These are phyloP conservation scores for Drosophila sturtevanti DNA, from an alignment of 1,140 invertebrate species.

Conservation along the genomic window DNA sequence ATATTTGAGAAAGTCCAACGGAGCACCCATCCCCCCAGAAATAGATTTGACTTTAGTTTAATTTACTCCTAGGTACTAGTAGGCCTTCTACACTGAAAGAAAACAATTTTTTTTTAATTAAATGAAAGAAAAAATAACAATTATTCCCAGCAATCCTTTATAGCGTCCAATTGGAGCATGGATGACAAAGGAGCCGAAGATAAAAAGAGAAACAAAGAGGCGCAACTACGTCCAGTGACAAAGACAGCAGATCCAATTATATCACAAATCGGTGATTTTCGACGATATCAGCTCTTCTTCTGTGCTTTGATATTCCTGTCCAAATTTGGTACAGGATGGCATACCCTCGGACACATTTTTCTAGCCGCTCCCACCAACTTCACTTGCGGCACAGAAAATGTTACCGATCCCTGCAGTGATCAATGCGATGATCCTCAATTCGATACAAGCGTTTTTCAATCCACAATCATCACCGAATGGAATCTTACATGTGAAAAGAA, in stretches of 20 bases:
- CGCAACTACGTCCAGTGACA: slow-evolving; percentile 19
- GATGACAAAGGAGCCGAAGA: slow-evolving; percentile 2
- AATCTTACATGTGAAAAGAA: slow-evolving; percentile 87
- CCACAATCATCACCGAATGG: slow-evolving; percentile 90
- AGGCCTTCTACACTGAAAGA: slow-evolving; percentile 1
- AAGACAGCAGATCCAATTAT: slow-evolving; percentile 58
- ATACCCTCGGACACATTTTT: slow-evolving; percentile 86
- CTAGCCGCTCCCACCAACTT: slow-evolving; percentile 85
- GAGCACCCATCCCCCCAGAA: not conserved
- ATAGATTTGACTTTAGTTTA: not conserved
- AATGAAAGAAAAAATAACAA: not conserved
- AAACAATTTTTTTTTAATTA: not conserved
- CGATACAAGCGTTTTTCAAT: slow-evolving; percentile 86
- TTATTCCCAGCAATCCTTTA: not conserved
- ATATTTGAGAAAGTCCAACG: slow-evolving; percentile 45
- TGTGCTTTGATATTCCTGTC: slow-evolving; percentile 86
- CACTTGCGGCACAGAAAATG: slow-evolving; percentile 80
- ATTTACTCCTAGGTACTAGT: not conserved
- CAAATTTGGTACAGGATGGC: slow-evolving; percentile 89
- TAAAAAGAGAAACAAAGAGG: slow-evolving; percentile 16
- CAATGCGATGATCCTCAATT: slow-evolving; percentile 85
- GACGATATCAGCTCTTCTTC: slow-evolving; percentile 88
- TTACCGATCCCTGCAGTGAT: slow-evolving; percentile 78
- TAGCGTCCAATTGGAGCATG: not conserved
- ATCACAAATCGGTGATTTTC: slow-evolving; percentile 86